Evolutionary conservation across 2,113 vertebrate species (phyloP).

Genomic region (Rhinolophus sinicus): DNA sequence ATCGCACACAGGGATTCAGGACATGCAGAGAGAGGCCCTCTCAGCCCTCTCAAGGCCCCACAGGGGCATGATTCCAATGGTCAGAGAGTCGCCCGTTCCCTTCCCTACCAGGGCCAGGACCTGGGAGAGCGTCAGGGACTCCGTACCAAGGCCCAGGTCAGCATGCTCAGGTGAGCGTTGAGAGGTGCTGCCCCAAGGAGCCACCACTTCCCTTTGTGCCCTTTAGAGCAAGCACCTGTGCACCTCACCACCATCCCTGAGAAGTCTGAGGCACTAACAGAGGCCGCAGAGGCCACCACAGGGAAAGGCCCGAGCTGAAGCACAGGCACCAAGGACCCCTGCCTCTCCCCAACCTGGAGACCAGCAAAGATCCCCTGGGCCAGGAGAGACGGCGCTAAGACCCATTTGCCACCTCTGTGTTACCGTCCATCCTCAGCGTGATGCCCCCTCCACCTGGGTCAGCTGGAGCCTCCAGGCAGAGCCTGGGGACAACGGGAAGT

Average conservation of each 20-base stretch:
- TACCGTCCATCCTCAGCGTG: neutral
- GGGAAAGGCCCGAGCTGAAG: neutral
- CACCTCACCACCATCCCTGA: neutral
- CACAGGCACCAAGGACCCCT: neutral
- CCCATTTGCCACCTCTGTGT: neutral
- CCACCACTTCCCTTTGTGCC: neutral
- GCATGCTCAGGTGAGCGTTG: neutral
- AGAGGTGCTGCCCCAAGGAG: neutral
- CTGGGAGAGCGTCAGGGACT: neutral
- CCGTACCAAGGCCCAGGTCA: neutral
- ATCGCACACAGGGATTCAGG: neutral
- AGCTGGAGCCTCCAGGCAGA: neutral
- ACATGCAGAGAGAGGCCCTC: neutral
- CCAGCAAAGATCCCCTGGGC: neutral
- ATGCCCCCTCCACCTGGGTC: too few relatives aligned
- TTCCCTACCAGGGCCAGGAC: neutral
- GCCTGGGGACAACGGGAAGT: neutral
- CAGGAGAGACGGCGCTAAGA: neutral
- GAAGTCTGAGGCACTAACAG: neutral
- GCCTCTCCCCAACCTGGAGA: neutral
- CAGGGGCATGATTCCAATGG: neutral
- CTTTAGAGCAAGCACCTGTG: neutral
- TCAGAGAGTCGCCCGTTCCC: neutral
- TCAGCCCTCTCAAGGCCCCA: neutral
- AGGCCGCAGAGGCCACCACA: neutral